Evolutionary conservation across 1,140 invertebrate species (phyloP), one percentile per base, ranked within the genome.

Genomic region (Zaprionus capensis): DNA sequence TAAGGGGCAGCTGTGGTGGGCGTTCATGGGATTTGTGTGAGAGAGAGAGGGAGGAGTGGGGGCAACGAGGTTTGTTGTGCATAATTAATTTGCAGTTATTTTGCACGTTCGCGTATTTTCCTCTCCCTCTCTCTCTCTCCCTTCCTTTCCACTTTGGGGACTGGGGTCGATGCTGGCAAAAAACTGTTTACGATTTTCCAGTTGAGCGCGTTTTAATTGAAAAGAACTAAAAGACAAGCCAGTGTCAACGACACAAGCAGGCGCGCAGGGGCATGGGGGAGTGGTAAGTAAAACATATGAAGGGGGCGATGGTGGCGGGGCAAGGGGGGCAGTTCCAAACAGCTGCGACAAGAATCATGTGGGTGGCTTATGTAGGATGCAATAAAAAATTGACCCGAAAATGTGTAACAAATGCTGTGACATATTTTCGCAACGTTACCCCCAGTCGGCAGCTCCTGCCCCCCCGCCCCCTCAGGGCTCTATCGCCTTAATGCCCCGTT

Each of bases 351-450:
- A 65, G 65, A 55, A 77, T 74, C 76, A 76, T 87, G 72, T 72
- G 83, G 51, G 64, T 79, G 67, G 76, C 63, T 70, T 80, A 66
- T 55, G 62, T 66, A 57, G 63, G 22, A 57, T 90, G 85, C 81
- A 90, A 90, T 91, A 90, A 85, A 90, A 90, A 90, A 90, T 85
- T 90, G 85, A 90, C 85, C 85, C 85, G 79, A 90, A 90, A 90
- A 90, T 90, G 86, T 90, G 86, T 90, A 90, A 90, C 85, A 90
- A 90, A 90, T 90, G 85, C 78, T 90, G 85, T 90, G 85, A 90
- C 85, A 90, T 90, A 90, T 90, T 90, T 90, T 90, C 86, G 77
- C 79, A 90, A 80, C 76, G 69, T 79, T 81, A 76, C 64, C 65
- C 70, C 62, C 56, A n/a, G 14, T 28, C 53, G 26, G 22, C 24